phyloP scores from a whole-genome alignment of 2,888 invertebrate species.

The Pediacus dermestoides region DNA sequence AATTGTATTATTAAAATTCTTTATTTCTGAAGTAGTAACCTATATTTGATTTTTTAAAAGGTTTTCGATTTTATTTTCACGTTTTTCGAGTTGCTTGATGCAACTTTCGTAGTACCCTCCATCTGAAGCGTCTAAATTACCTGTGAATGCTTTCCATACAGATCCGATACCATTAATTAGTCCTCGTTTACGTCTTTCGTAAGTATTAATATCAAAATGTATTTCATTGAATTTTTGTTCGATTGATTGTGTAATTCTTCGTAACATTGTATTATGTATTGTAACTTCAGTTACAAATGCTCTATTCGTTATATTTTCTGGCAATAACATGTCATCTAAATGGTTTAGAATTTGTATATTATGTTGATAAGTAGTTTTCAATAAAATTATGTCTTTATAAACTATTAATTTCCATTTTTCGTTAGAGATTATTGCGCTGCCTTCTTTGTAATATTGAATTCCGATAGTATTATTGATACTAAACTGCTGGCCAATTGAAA shows the following conservation, averaged over 20 bases:
- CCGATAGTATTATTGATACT: too few relatives aligned
- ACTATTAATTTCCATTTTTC: constrained; percentile 16
- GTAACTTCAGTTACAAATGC: constrained; percentile 8
- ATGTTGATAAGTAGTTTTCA: too few relatives aligned
- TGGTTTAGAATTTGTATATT: constrained; percentile 5
- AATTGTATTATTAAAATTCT: too few relatives aligned
- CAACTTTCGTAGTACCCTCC: constrained; percentile 9
- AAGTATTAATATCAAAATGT: constrained; percentile 6
- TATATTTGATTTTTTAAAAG: constrained; percentile 12
- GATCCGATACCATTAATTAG: constrained; percentile 11
- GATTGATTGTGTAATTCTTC: constrained; percentile 6
- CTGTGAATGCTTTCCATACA: constrained; percentile 10
- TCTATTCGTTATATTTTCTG: background rate
- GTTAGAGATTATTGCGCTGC: constrained; percentile 13
- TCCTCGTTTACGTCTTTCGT: constrained; percentile 8
- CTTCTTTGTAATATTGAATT: constrained; percentile 14
- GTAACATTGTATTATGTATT: constrained; percentile 9
- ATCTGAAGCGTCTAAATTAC: constrained; percentile 12
- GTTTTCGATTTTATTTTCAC: constrained; percentile 11
- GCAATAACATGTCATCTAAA: constrained; percentile 6
- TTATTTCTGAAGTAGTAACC: constrained; percentile 7
- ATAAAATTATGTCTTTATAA: too few relatives aligned
- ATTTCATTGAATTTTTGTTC: constrained; percentile 11
- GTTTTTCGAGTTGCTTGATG: constrained; percentile 4
- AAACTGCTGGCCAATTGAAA: too few relatives aligned